These are phyloP conservation scores for Eilema sororculum DNA, from an alignment of 2,888 invertebrate genomes.

Conservation along the genomic window DNA sequence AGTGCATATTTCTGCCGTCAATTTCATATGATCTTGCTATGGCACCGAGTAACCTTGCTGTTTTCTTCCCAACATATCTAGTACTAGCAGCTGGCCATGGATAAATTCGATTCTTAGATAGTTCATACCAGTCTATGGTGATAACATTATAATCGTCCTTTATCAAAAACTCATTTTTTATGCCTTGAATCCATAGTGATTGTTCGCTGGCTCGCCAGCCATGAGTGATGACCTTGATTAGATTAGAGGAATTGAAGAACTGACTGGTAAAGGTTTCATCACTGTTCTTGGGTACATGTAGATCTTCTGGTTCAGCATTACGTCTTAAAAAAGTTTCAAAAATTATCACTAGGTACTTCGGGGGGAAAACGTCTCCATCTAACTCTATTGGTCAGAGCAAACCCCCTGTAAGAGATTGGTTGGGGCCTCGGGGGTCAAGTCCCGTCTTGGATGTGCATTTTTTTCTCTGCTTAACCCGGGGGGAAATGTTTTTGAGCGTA, in stretches of 20 bases:
- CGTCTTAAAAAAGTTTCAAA: constrained; percentile 57
- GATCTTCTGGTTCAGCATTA: constrained; percentile 66
- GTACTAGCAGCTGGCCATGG: constrained; percentile 78
- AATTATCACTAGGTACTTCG: not conserved
- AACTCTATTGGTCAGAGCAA: no score
- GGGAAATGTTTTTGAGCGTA: no score
- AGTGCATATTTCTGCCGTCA: constrained; percentile 64
- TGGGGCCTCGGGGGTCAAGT: no score
- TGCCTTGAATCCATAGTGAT: constrained; percentile 70
- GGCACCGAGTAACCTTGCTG: constrained; percentile 66
- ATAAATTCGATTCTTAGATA: constrained; percentile 74
- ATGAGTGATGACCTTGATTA: constrained; percentile 84
- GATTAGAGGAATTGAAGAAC: constrained; percentile 75
- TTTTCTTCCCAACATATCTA: constrained; percentile 74
- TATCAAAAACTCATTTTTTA: constrained; percentile 77
- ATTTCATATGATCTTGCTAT: constrained; percentile 57
- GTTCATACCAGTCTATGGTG: constrained; percentile 80
- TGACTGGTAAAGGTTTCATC: constrained; percentile 58
- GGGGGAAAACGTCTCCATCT: no score
- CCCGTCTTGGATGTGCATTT: no score
- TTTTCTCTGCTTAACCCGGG: no score
- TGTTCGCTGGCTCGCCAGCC: constrained; percentile 82
- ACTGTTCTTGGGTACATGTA: constrained; percentile 60
- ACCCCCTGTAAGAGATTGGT: no score
- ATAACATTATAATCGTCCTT: constrained; percentile 82